Evolutionary conservation across 2,113 vertebrate species (phyloP), one percentile per base, ranked within the genome.

Genomic region (Porphyrio hochstetteri): DNA sequence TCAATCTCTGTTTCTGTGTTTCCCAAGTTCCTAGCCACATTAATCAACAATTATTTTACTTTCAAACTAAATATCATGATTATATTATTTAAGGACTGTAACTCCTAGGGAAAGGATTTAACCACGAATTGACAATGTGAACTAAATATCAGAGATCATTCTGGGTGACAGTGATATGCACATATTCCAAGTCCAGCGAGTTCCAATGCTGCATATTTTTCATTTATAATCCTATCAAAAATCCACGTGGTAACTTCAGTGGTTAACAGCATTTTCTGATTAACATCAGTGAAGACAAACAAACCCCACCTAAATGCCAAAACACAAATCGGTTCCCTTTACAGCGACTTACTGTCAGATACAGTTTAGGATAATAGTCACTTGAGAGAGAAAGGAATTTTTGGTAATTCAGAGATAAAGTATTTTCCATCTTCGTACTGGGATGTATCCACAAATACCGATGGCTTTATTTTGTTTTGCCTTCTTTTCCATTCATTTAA

Each of bases 331-430:
- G 52, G 16, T 63, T 87, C 48, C 65, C 61, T 82, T 64, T 27
- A 68, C 20, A 86, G 35, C 33, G 21, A 57, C 33, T 76, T 86
- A 50, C 40, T 88, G 82, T 77, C 82, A 81, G 79, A 90, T 65
- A 61, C 33, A 78, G 68, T 81, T 90, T 81, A 86, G 52, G 60
- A 59, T 63, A 94, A 81, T 11, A 8, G 46, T 46, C 36, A n/a
- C 65, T 72, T 56, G n/a, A 86, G 52, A 94, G 25, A 80, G 16
- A 88, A 90, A 94, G 60, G 50, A 78, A 91, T 83, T 86, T 83
- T 27, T 82, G 46, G 36, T 59, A 88, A 81, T 71, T 64, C 68
- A 59, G 65, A 92, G 56, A 83, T 7, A 74, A 93, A 90, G 13
- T 86, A 92, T 81, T 86, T 93, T 91, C 83, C 56, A 64, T 46